Evolutionary conservation across 1,140 invertebrate genomes (phyloP).

Genomic region (Conopomorpha cramerella): DNA sequence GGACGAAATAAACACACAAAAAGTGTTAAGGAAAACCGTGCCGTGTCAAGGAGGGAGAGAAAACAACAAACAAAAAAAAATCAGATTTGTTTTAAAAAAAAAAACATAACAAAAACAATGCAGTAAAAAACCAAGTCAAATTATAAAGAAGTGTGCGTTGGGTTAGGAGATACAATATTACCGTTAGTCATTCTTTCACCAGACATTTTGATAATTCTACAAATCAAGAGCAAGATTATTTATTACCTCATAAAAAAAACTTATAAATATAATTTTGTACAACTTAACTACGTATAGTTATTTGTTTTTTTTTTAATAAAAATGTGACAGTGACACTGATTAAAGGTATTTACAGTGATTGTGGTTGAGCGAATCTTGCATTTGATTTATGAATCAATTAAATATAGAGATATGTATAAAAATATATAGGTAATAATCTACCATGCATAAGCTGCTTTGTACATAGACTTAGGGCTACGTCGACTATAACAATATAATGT

Average conservation of each 20-base stretch:
- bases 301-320: too few species aligned
- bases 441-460: too few species aligned
- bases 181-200: conserved; percentile 49
- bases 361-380: conserved; percentile 15
- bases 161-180: conserved; percentile 40
- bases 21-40: conserved; percentile 45
- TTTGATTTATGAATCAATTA: conserved; percentile 17
- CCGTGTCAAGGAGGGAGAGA: conserved; percentile 47
- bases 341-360: conserved; percentile 1
- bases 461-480: too few species aligned
- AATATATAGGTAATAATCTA: too few species aligned
- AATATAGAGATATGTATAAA: conserved; percentile 16
- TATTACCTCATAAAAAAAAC: too few species aligned
- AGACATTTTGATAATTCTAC: conserved; percentile 21
- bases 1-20: conserved; percentile 40
- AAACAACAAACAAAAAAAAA: conserved; percentile 58
- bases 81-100: conserved; percentile 52
- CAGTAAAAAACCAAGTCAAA: conserved; percentile 19
- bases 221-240: conserved; percentile 34
- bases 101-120: too few species aligned
- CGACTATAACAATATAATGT: too few species aligned
- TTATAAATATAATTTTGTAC: too few species aligned
- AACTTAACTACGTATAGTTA: too few species aligned
- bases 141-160: conserved; percentile 26
- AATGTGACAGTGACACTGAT: too few species aligned